A percentile compares a stretch with the other conserved stretches of the same genome.
Conservation (phyloP, 2,797 vertebrate genomes). For the Melanotaenia parkinsoni region DNA sequence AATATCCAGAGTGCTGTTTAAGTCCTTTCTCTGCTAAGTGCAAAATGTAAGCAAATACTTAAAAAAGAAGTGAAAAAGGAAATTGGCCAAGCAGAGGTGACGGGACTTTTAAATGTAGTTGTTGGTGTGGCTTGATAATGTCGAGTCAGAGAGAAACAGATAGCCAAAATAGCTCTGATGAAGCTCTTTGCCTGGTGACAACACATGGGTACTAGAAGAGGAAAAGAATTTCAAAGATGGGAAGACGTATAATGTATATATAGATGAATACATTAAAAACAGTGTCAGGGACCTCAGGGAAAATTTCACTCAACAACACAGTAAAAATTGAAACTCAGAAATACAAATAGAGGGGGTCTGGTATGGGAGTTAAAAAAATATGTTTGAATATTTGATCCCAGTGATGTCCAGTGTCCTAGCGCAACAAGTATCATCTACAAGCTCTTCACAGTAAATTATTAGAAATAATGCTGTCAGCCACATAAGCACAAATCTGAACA, state of each 20-base stretch:
- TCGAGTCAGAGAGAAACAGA: constrained; percentile 44
- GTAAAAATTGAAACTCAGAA: background rate
- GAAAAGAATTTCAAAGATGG: constrained; percentile 34
- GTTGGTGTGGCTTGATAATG: constrained; percentile 57
- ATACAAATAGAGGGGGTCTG: background rate
- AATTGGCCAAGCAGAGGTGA: constrained; percentile 32
- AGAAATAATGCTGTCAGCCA: constrained; percentile 19
- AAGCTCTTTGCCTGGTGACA: constrained; percentile 53
- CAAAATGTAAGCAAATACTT: constrained; percentile 50
- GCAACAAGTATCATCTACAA: constrained; percentile 34
- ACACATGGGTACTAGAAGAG: constrained; percentile 35
- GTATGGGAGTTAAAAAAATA: constrained; percentile 11
- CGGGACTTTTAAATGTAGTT: constrained; percentile 57
- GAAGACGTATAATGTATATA: constrained; percentile 18
- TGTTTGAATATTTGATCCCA: constrained; percentile 23
- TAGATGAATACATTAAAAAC: constrained; percentile 19
- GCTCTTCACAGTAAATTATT: constrained; percentile 24
- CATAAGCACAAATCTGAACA: constrained; percentile 24
- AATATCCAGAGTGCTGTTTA: background rate
- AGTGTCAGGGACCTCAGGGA: constrained; percentile 12
- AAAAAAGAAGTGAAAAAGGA: constrained; percentile 29
- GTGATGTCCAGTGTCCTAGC: constrained; percentile 18
- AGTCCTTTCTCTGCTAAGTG: constrained; percentile 23
- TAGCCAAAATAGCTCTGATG: constrained; percentile 42
- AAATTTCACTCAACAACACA: constrained; percentile 5